phyloP scores from a whole-genome alignment of 2,113 vertebrate genomes.

The Carettochelys insculpta region DNA sequence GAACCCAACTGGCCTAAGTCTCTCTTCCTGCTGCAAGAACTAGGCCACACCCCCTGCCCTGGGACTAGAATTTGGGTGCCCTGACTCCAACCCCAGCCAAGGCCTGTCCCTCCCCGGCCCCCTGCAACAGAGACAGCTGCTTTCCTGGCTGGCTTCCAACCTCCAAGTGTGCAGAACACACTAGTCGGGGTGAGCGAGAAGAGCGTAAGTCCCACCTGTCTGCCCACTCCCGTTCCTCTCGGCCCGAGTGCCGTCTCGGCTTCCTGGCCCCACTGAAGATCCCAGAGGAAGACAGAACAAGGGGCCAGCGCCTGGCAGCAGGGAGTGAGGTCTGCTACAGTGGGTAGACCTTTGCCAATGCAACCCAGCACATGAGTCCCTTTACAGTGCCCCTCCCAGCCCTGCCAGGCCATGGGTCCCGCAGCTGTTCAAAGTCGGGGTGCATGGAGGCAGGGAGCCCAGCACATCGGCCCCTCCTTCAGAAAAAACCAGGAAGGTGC shows the following conservation, averaged over 20 bases:
- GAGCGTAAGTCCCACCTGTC: not conserved
- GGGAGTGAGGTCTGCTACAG: not conserved
- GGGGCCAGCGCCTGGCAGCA: not conserved
- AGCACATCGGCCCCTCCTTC: not conserved
- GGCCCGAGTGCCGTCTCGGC: not conserved
- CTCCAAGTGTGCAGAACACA: not conserved
- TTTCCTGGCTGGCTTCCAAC: not conserved
- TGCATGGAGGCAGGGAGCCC: not conserved
- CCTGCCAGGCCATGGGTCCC: not conserved
- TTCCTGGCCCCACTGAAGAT: not conserved
- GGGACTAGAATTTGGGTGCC: not conserved
- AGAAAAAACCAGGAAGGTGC: not conserved
- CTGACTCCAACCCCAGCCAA: not conserved
- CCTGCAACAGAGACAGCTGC: not conserved
- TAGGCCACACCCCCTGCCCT: not conserved
- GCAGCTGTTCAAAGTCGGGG: too few relatives aligned
- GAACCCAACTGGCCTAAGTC: not conserved
- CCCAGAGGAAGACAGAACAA: not conserved
- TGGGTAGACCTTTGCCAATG: not conserved
- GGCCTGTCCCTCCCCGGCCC: not conserved
- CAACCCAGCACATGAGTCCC: not conserved
- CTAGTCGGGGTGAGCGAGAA: too few relatives aligned
- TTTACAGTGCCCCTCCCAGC: not conserved
- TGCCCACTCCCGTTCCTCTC: not conserved
- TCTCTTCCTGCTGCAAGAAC: not conserved